Base-by-base conservation (phyloP, 2,888 invertebrate genomes). In the Heliconius cydno region DNA sequence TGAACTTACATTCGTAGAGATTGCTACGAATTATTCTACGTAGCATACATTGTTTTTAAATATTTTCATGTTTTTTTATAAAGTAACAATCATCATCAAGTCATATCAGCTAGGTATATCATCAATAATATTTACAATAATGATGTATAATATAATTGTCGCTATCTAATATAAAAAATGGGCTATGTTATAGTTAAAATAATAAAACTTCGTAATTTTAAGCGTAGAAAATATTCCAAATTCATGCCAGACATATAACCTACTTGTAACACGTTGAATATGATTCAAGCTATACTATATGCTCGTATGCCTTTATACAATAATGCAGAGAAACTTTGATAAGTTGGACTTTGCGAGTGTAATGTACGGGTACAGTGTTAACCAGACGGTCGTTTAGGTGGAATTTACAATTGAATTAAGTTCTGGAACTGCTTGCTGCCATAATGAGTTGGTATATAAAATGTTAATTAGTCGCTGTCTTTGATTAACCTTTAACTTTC, bases 271-370 rank as follows among this genome's bases (percentile, higher is more conserved):
- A 85, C 87, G 86, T 87, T 89, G 87, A 86, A 89, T 89, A 87
- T 86, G 85, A 81, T 84, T 81, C 79, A 83, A 82, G 72, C 77
- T 85, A 83, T 84, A 82, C 5, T 19, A 52, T 52, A 28, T 80
- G 13, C 70, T 70, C 6, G n/a, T 34, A 73, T 57, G 81, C 83
- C 71, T 30, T 83, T 86, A 86, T 63, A 90, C 89, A 90, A 89
- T 88, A 87, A 87, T 87, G 85, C 85, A 82, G 86, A 91, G 88
- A 90, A 93, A 92, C 88, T 92, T 92, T 91, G 90, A 92, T 90
- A 89, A 89, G 87, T 87, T 88, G 84, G 84, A 86, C 83, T 85
- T 82, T 84, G 75, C 79, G 79, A 83, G 82, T 81, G 83, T 83
- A 83, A 86, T 85, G 83, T 85, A 86, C 83, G 81, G 78, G 81